These are phyloP conservation scores for Agrotis segetum DNA, from an alignment of 2,888 invertebrate species.

Conservation along the genomic window DNA sequence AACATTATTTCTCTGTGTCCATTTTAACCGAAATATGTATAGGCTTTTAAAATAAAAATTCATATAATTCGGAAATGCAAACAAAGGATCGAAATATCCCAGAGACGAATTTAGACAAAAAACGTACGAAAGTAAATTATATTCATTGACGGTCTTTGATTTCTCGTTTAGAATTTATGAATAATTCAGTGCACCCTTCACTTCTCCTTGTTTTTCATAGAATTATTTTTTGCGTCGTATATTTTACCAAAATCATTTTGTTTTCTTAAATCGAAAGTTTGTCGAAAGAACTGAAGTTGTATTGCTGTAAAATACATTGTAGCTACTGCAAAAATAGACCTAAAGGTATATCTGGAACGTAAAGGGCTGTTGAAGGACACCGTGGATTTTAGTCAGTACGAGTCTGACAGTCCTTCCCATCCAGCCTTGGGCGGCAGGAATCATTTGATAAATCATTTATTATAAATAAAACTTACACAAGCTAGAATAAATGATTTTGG, in stretches of 20 bases:
- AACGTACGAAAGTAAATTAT: constrained; percentile 51
- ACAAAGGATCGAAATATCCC: constrained; percentile 27
- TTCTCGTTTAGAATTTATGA: constrained; percentile 66
- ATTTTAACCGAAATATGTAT: background rate
- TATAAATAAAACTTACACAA: no score
- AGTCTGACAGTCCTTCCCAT: no score
- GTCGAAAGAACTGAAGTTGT: background rate
- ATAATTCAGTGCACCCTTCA: constrained; percentile 68
- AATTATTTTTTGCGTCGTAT: constrained; percentile 36
- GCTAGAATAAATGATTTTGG: no score
- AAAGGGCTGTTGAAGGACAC: no score
- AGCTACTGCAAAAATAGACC: no score
- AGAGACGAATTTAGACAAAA: constrained; percentile 40
- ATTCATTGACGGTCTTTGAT: constrained; percentile 69
- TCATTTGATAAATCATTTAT: no score
- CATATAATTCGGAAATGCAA: constrained; percentile 34
- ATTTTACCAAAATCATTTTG: constrained; percentile 19
- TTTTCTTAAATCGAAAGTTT: constrained; percentile 19
- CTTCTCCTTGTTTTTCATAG: constrained; percentile 54
- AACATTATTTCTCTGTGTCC: background rate
- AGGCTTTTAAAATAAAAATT: background rate
- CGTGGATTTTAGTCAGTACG: no score
- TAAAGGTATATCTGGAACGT: no score
- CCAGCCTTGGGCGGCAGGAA: no score
- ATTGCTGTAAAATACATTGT: background rate